These are phyloP conservation scores for Acromyrmex charruanus DNA, from an alignment of 1,140 invertebrate species.

Conservation along the genomic window DNA sequence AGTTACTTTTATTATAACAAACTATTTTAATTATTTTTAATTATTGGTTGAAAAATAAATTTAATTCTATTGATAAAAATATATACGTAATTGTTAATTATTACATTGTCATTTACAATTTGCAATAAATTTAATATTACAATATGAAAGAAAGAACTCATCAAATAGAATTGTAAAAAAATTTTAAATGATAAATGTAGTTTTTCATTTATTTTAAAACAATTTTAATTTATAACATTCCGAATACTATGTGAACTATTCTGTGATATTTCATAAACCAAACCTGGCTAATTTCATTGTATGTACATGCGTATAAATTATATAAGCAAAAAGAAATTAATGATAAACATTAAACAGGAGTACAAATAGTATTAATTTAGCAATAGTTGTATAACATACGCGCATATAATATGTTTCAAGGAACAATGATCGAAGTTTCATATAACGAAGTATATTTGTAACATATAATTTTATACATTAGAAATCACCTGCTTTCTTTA, in stretches of 20 bases:
- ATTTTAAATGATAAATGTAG: background rate
- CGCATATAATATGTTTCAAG: slow-evolving; percentile 18
- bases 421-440: slow-evolving; percentile 21
- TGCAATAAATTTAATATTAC: slow-evolving; percentile 2
- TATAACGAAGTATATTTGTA: slow-evolving; percentile 26
- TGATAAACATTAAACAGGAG: slow-evolving; percentile 1
- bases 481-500: background rate
- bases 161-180: background rate
- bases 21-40: background rate
- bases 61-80: background rate
- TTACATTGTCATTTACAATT: background rate
- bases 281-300: slow-evolving; percentile 13
- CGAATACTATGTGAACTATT: slow-evolving; percentile 32
- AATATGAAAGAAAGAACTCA: background rate
- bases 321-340: background rate
- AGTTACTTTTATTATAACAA: background rate
- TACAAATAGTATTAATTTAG: background rate
- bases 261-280: slow-evolving; percentile 73
- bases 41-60: background rate
- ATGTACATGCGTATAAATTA: slow-evolving; percentile 29
- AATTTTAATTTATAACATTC: slow-evolving; percentile 14
- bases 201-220: background rate
- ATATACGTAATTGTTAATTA: background rate
- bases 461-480: slow-evolving; percentile 21
- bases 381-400: slow-evolving; percentile 7